phyloP scores from a whole-genome alignment of 2,888 invertebrate genomes.

The Dolichomitus sp. region DNA sequence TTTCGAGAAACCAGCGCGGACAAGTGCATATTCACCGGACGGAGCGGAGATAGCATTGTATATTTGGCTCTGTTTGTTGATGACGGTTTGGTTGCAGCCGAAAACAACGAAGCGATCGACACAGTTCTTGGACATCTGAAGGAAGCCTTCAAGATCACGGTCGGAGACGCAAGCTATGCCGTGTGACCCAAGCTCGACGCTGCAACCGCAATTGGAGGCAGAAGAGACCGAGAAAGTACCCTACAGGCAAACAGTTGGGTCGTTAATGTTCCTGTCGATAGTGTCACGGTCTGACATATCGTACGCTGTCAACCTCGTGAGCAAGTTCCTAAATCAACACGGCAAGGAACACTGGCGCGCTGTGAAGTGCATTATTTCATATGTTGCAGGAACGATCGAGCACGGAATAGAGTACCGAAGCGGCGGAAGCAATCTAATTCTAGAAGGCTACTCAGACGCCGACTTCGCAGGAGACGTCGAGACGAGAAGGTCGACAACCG shows the following conservation, averaged over 20 bases:
- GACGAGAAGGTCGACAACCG: conserved; percentile 64
- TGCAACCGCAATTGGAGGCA: no score
- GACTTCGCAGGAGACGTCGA: conserved; percentile 64
- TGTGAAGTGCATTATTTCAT: conserved; percentile 24
- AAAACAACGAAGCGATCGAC: conserved; percentile 42
- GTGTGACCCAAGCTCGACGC: no score
- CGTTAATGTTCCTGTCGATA: conserved; percentile 6
- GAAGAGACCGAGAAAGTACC: no score
- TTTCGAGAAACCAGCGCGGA: not conserved
- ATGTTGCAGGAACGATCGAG: conserved; percentile 15
- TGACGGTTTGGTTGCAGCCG: not conserved
- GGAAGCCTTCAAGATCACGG: conserved; percentile 57
- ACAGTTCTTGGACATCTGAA: conserved; percentile 54
- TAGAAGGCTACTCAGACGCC: conserved; percentile 62
- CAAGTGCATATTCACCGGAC: not conserved
- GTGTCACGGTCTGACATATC: conserved; percentile 19
- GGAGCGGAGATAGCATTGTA: not conserved
- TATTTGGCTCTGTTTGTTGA: not conserved
- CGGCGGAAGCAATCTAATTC: not conserved
- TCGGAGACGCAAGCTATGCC: conserved; percentile 48
- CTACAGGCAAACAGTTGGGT: conserved; percentile 22
- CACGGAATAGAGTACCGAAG: conserved; percentile 24
- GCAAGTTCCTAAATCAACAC: not conserved
- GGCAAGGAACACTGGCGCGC: conserved; percentile 26
- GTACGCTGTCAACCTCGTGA: not conserved